These are phyloP conservation scores for Avahi laniger DNA, from an alignment of 2,797 vertebrate species.

Conservation along the genomic window DNA sequence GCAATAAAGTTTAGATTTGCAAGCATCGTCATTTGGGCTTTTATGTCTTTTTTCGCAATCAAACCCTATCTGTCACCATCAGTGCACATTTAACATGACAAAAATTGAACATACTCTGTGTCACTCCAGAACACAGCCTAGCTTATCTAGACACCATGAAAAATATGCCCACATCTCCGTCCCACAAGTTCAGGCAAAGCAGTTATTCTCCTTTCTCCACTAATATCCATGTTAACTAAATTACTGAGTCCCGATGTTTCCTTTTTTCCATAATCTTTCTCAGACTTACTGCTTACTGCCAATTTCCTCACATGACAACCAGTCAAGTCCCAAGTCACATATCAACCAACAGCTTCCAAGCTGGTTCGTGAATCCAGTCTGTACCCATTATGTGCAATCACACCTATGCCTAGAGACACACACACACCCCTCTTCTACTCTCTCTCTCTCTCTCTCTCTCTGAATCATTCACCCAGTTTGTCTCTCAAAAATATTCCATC, in stretches of 20 bases:
- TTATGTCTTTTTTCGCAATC: background rate
- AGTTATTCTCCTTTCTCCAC: background rate
- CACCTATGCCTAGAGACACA: accelerated
- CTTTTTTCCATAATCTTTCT: background rate
- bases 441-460: background rate
- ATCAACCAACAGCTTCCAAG: background rate
- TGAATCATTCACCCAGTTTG: background rate
- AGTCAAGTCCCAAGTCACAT: background rate
- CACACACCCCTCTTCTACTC: background rate
- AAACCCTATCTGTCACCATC: accelerated
- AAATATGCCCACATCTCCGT: accelerated
- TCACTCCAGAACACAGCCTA: background rate
- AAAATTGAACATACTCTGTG: accelerated
- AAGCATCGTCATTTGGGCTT: background rate
- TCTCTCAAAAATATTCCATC: background rate
- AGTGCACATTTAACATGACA: accelerated
- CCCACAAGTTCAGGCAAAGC: accelerated
- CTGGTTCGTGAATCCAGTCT: background rate
- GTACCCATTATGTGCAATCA: background rate
- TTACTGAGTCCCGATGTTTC: background rate
- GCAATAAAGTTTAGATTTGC: background rate
- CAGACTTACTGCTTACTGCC: too few species aligned
- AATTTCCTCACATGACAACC: background rate
- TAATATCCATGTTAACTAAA: background rate
- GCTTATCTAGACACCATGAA: too few species aligned